Conservation (phyloP, 2,888 invertebrate species). For the Timema cristinae region DNA sequence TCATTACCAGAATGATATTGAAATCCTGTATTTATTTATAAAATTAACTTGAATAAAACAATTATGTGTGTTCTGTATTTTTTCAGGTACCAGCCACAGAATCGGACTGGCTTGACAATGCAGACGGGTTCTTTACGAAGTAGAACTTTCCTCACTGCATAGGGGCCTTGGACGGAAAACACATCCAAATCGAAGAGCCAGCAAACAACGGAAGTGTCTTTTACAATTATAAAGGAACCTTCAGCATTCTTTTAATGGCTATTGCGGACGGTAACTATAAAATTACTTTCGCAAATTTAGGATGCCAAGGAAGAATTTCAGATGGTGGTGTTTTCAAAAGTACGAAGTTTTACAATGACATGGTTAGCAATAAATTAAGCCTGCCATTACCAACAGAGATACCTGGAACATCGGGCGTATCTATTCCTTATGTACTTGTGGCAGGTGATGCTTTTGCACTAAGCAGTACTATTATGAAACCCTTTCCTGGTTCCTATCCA, state of each 20-base stretch:
- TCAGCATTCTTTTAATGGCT: not conserved
- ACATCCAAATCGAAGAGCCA: not conserved
- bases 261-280: not conserved
- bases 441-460: not conserved
- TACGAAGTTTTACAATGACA: not conserved
- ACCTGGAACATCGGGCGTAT: not conserved
- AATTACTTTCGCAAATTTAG: not conserved
- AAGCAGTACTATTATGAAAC: too few species aligned
- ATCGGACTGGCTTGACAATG: too few species aligned
- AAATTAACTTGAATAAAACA: too few species aligned
- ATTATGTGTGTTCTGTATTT: too few species aligned
- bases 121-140: too few species aligned
- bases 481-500: too few species aligned
- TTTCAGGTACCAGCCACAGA: too few species aligned
- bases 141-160: constrained; percentile 9
- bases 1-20: too few species aligned
- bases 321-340: not conserved
- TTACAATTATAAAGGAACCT: not conserved
- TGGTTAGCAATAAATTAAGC: too few species aligned
- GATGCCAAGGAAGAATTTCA: not conserved
- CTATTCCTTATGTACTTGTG: not conserved
- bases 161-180: not conserved
- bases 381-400: not conserved
- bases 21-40: too few species aligned
- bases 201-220: constrained; percentile 1